Conservation (phyloP, 2,797 vertebrate species). For the Brachymystax lenok region DNA sequence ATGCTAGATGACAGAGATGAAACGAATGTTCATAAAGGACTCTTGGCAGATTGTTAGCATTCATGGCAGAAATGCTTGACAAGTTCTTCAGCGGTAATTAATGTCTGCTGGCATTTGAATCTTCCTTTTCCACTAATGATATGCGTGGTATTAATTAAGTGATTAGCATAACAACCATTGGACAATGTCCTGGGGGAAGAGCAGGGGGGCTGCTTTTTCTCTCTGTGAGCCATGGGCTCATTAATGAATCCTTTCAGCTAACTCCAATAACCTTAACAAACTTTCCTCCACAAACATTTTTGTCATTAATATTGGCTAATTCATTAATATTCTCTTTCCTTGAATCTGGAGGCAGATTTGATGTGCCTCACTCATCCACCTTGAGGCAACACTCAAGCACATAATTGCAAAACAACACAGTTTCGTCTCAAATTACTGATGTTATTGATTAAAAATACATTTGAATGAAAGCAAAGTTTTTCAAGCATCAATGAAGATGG, state of each 20-base stretch:
- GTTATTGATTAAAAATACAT: conserved; percentile 2
- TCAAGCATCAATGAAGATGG: neutral
- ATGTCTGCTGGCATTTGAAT: conserved; percentile 73
- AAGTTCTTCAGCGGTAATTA: conserved; percentile 72
- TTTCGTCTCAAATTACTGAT: neutral
- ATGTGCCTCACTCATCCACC: neutral
- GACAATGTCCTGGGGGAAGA: conserved; percentile 71
- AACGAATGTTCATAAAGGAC: conserved; percentile 52
- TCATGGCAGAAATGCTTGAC: conserved; percentile 50
- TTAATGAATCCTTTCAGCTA: conserved; percentile 63
- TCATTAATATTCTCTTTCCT: conserved; percentile 1
- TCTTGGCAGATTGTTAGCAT: conserved; percentile 61
- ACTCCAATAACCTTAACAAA: conserved; percentile 71
- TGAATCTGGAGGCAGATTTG: neutral
- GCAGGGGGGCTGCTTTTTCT: conserved; percentile 49
- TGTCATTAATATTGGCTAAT: conserved; percentile 3
- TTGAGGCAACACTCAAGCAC: neutral
- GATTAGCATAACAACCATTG: conserved; percentile 80
- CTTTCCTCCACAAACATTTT: conserved; percentile 35
- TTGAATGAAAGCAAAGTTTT: conserved; percentile 1
- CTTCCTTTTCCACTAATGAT: conserved; percentile 76
- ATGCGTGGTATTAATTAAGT: conserved; percentile 81
- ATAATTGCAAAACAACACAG: neutral
- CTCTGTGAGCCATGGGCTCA: conserved; percentile 63
- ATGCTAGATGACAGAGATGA: conserved; percentile 53